Evolutionary conservation across 2,888 invertebrate species (phyloP), one percentile per base, ranked within the genome.

Genomic region (Andricus quercusramuli): DNA sequence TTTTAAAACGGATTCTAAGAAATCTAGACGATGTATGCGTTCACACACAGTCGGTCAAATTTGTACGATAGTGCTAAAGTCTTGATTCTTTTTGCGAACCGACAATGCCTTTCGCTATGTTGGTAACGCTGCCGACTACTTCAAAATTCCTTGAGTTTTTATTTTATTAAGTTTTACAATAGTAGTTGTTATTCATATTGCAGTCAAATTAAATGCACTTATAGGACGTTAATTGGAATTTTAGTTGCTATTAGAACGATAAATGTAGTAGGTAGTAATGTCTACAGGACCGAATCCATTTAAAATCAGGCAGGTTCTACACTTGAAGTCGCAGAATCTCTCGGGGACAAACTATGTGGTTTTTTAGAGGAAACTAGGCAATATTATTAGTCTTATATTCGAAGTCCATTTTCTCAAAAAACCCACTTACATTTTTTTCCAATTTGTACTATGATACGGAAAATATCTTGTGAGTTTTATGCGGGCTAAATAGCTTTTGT

Each of bases 1-100:
- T 90, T 89, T 88, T 87, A 90, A 90, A 85, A 88, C 86, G 85
- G 84, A 87, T 90, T 90, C 89, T 85, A 83, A 85, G 89, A 89
- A 90, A 84, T 85, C 85, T 82, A 78, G 84, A 84, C 83, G 82
- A 83, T 68, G 32, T 47, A 64, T 74, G 65, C 59, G 80, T 76
- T 51, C 74, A 32, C 32, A 44, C 67, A 74, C 32, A 78, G 41
- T 65, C 70, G 82, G 68, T 80, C 82, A 77, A 81, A 80, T 85
- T 83, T 77, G 80, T 82, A 76, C 76, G 79, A 81, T 82, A 80
- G 78, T 83, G 85, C 83, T 83, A 81, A 80, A 83, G 83, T 62
- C 77, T 76, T 79, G 78, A 67, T 80, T 25, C 25, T 83, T 83
- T 83, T 79, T 68, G 78, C 78, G 79, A 79, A 74, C 51, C 67